Evolutionary conservation across 2,113 vertebrate species (phyloP).

Genomic region (Vidua macroura): DNA sequence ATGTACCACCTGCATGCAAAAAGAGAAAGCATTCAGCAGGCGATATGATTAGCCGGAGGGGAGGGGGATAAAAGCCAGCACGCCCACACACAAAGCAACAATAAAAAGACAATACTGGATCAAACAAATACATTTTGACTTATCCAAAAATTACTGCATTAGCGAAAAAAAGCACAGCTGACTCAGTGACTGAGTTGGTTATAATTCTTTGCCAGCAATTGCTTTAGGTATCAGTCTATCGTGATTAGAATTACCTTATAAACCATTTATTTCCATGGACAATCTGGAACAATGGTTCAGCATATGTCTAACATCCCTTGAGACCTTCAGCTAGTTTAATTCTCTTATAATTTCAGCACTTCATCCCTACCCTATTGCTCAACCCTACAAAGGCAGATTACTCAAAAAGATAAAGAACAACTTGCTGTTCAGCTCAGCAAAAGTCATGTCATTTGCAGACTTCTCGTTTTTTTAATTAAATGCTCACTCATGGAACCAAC

Average conservation of each 20-base stretch:
- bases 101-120: neutral
- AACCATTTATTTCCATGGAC: neutral
- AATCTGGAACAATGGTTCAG: neutral
- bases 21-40: conserved; percentile 39
- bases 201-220: neutral
- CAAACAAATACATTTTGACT: neutral
- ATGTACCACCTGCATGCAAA: conserved; percentile 83
- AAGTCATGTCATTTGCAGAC: neutral
- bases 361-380: neutral
- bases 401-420: neutral
- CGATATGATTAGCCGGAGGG: rapidly evolving
- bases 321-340: neutral
- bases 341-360: neutral
- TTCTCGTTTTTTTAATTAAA: neutral
- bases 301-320: neutral
- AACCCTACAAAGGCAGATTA: neutral
- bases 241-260: neutral
- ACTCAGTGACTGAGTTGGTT: neutral
- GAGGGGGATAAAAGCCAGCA: neutral
- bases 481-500: neutral
- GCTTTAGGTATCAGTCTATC: neutral
- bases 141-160: neutral
- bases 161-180: neutral
- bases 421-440: neutral
- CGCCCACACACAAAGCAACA: neutral